Percentiles rank a stretch among this genome's conserved stretches.
Evolutionary conservation across 2,797 vertebrate species (phyloP).

Genomic region (Lagodon rhomboides): DNA sequence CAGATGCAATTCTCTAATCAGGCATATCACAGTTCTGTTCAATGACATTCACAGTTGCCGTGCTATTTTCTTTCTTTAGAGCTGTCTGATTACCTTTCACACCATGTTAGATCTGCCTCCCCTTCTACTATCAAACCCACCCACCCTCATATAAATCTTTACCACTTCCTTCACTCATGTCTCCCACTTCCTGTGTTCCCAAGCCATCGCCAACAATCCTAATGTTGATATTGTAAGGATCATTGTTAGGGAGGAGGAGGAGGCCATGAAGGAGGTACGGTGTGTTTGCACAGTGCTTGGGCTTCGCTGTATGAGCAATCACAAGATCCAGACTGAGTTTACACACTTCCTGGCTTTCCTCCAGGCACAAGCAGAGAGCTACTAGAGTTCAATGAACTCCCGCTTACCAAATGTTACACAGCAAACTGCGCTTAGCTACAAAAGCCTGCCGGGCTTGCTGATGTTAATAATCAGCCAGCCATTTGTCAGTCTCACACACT

Average conservation of each 20-base stretch:
- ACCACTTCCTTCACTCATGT: conserved; percentile 25
- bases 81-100: conserved; percentile 33
- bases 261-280: conserved; percentile 17
- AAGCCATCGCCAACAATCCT: conserved; percentile 5
- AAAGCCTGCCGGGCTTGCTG: conserved; percentile 25
- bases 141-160: conserved; percentile 11
- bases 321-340: conserved; percentile 67
- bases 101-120: conserved; percentile 9
- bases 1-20: neutral
- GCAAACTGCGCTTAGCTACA: conserved; percentile 27
- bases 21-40: neutral
- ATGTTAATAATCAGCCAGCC: conserved; percentile 36
- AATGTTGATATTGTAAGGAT: conserved; percentile 17
- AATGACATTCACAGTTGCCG: neutral
- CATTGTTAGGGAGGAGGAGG: conserved; percentile 44
- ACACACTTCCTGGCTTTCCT: conserved; percentile 63
- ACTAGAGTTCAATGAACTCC: conserved; percentile 77
- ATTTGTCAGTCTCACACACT: conserved; percentile 16
- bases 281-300: conserved; percentile 61
- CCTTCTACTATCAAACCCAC: conserved; percentile 7
- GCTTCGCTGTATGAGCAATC: conserved; percentile 55
- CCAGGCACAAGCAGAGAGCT: conserved; percentile 59
- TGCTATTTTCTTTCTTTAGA: conserved; percentile 11
- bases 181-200: conserved; percentile 57
- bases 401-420: conserved; percentile 47